Conservation (phyloP, 2,797 vertebrate species). For the Urocyon cinereoargenteus region DNA sequence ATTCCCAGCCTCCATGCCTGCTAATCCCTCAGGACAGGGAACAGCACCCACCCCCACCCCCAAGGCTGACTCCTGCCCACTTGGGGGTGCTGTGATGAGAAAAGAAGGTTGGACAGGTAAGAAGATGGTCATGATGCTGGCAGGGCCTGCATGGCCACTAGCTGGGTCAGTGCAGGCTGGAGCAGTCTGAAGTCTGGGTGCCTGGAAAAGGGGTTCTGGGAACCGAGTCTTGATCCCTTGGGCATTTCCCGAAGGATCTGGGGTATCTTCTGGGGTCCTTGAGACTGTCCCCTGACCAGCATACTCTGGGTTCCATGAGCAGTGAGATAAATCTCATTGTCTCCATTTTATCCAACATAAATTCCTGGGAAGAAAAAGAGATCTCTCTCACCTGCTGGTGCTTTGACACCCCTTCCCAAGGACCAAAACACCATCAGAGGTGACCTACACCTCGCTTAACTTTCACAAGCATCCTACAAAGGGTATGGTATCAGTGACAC, state of each 20-base stretch:
- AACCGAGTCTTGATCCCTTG: accelerated
- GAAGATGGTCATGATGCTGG: accelerated
- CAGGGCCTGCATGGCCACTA: accelerated
- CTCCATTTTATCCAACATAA: conserved; percentile 88
- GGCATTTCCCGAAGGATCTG: background rate
- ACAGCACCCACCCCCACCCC: background rate
- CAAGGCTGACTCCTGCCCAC: background rate
- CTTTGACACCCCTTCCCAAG: background rate
- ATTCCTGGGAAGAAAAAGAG: conserved; percentile 86
- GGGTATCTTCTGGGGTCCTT: background rate
- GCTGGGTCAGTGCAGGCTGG: accelerated
- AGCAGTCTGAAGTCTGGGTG: background rate
- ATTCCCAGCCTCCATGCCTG: background rate
- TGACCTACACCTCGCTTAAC: too few relatives aligned
- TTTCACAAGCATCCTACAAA: background rate
- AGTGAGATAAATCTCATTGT: conserved; percentile 75
- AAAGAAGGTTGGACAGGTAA: background rate
- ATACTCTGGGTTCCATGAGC: conserved; percentile 67
- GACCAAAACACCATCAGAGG: too few relatives aligned
- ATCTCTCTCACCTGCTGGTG: background rate
- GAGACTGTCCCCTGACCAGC: background rate
- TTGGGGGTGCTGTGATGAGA: accelerated
- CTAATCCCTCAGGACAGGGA: background rate
- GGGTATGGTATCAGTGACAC: background rate
- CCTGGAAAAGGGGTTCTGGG: background rate